phyloP scores from a whole-genome alignment of 2,888 invertebrate species.

The Abrostola tripartita region DNA sequence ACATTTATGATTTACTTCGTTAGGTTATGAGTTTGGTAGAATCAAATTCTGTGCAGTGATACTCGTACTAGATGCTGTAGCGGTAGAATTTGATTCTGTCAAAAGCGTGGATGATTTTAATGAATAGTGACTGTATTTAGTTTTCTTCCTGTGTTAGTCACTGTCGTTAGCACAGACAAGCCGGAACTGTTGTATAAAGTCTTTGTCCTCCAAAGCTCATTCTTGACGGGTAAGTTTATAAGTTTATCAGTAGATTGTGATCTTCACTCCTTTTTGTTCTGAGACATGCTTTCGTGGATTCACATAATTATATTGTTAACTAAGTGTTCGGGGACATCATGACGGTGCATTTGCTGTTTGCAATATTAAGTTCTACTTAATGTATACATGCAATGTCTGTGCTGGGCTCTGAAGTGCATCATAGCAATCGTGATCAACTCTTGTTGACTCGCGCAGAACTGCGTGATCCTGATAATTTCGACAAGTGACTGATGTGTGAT shows the following conservation, averaged over 20 bases:
- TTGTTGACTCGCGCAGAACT: conserved; percentile 63
- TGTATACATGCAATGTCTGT: conserved; percentile 83
- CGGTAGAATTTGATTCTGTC: conserved; percentile 72
- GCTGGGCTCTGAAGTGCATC: conserved; percentile 86
- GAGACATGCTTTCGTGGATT: conserved; percentile 88
- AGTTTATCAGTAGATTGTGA: conserved; percentile 74
- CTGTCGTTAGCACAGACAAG: conserved; percentile 84
- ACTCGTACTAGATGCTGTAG: conserved; percentile 44
- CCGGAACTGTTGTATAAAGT: conserved; percentile 84
- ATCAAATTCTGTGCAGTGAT: conserved; percentile 63
- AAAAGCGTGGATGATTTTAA: conserved; percentile 75
- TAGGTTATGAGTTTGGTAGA: conserved; percentile 62
- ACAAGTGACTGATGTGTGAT: conserved; percentile 51
- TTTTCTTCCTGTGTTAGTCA: conserved; percentile 79
- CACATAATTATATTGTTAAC: conserved; percentile 66
- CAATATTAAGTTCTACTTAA: conserved; percentile 83
- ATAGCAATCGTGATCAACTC: conserved; percentile 77
- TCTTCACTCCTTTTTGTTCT: conserved; percentile 81
- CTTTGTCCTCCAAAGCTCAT: conserved; percentile 82
- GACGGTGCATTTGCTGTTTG: conserved; percentile 85
- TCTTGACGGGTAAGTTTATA: conserved; percentile 70
- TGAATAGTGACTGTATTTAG: conserved; percentile 77
- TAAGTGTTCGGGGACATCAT: conserved; percentile 81
- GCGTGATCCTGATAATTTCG: conserved; percentile 53
- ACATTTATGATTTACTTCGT: conserved; percentile 65